Percentiles rank a stretch among this genome's conserved stretches.
Evolutionary conservation across 2,888 invertebrate genomes (phyloP).

Genomic region (Dioctria rufipes): DNA sequence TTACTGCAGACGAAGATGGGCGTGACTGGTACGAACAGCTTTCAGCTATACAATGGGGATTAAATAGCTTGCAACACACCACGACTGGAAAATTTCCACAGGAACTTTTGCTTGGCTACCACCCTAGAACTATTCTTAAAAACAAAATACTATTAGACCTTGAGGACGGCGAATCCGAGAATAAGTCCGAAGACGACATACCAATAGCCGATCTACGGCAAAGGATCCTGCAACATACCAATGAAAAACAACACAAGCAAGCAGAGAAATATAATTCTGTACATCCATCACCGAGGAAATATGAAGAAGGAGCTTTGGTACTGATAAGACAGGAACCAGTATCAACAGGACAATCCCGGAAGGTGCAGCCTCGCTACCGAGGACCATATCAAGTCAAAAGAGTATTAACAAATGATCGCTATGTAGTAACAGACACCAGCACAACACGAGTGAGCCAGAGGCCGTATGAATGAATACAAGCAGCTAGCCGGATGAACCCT

Average conservation of each 20-base stretch:
- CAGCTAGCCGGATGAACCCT: not conserved
- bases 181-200: not conserved
- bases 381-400: conserved; percentile 10
- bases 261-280: not conserved
- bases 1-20: not conserved
- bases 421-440: not conserved
- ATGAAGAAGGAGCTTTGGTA: conserved; percentile 2
- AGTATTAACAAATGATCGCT: conserved; percentile 3
- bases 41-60: not conserved
- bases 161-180: not conserved
- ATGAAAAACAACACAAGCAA: conserved; percentile 6
- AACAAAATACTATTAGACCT: not conserved
- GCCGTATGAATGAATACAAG: not conserved
- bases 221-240: not conserved
- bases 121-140: conserved; percentile 3
- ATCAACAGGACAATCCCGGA: conserved; percentile 26
- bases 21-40: conserved; percentile 5
- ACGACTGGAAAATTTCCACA: not conserved
- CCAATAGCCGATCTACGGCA: not conserved
- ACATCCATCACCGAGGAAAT: not conserved
- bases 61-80: not conserved
- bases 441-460: not conserved
- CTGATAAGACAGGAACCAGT: conserved; percentile 14
- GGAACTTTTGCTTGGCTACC: not conserved
- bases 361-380: not conserved